These are phyloP conservation scores for Mizuhopecten yessoensis DNA, from an alignment of 1,140 invertebrate genomes.

Conservation along the genomic window DNA sequence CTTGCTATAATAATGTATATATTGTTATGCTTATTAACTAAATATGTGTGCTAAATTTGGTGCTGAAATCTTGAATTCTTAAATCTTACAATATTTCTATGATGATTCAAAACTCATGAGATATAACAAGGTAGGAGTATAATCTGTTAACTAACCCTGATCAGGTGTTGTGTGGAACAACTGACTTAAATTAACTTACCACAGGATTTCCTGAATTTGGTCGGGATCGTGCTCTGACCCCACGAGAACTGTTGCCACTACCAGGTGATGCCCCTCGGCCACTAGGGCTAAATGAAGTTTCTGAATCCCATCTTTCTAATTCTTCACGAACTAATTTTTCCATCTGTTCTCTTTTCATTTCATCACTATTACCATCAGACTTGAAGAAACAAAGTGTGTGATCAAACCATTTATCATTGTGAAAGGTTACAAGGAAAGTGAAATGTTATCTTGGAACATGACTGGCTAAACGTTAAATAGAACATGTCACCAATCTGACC, in stretches of 20 bases:
- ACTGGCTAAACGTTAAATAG: not conserved
- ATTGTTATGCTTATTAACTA: too few relatives aligned
- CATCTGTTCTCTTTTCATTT: slow-evolving; percentile 83
- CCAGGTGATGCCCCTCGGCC: slow-evolving; percentile 77
- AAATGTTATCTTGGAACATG: not conserved
- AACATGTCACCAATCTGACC: not conserved
- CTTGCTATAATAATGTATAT: too few relatives aligned
- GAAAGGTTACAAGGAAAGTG: slow-evolving; percentile 35
- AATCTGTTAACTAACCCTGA: too few relatives aligned
- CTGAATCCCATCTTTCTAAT: slow-evolving; percentile 82
- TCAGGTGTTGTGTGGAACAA: too few relatives aligned
- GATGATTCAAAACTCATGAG: too few relatives aligned
- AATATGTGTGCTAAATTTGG: too few relatives aligned
- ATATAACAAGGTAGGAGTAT: too few relatives aligned
- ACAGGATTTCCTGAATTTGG: slow-evolving; percentile 74
- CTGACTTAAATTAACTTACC: slow-evolving; percentile 62
- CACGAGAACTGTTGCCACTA: slow-evolving; percentile 73
- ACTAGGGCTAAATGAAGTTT: slow-evolving; percentile 79
- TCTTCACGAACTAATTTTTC: slow-evolving; percentile 83
- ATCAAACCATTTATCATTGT: slow-evolving; percentile 45
- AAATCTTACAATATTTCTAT: too few relatives aligned
- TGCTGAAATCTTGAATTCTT: too few relatives aligned
- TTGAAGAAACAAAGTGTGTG: slow-evolving; percentile 59
- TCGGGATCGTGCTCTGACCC: slow-evolving; percentile 70
- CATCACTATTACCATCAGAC: slow-evolving; percentile 81